Evolutionary conservation across 30 jellyfish, hydroid and myxozoan species (phyloP), one percentile per base, ranked within the genome.

Genomic region (Pelagia noctiluca): DNA sequence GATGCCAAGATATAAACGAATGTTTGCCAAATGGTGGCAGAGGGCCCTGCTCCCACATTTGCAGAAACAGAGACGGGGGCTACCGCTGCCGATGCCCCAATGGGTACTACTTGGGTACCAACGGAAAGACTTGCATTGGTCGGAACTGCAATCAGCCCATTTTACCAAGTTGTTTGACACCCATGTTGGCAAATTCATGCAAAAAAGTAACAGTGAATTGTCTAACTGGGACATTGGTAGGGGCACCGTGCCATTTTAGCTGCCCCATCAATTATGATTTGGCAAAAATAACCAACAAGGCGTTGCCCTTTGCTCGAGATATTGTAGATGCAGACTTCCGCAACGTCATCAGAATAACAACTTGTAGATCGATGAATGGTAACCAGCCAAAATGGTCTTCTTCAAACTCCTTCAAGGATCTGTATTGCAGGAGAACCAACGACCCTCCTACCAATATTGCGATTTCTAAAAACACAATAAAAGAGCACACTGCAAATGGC

Each of bases 351-450:
- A 28, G 50, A 24, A 22, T 84, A 2, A 84, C 88, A 29, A 73
- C 83, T 19, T 84, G 94, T 37, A 76, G 57, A 33, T 22, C 36
- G 35, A 63, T 38, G 24, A 1, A 70, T 12, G 16, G 61, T 0
- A 49, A 46, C 19, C 21, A 36, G 13, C 52, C 76, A 10, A 83
- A 29, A 24, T 84, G 94, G 94, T 31, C 88, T 3, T 19, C 68
- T 52, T 8, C 68, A 52, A 19, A 52, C 21, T 10, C 26, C 7
- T 52, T 52, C 35, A 34, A 10, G 37, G 38, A 83, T 23, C 80
- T 71, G 38, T 92, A 19, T 75, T 92, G 98, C 89, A 93, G 97
- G 36, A 76, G 98, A n/a, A 28, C 57, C 18, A 87, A 92, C 66
- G 97, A 92, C 77, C 98, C 98, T 25, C 98, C 98, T 19, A 25